These are phyloP conservation scores for Polydrusus cervinus DNA, from an alignment of 2,888 invertebrate species.

Conservation along the genomic window DNA sequence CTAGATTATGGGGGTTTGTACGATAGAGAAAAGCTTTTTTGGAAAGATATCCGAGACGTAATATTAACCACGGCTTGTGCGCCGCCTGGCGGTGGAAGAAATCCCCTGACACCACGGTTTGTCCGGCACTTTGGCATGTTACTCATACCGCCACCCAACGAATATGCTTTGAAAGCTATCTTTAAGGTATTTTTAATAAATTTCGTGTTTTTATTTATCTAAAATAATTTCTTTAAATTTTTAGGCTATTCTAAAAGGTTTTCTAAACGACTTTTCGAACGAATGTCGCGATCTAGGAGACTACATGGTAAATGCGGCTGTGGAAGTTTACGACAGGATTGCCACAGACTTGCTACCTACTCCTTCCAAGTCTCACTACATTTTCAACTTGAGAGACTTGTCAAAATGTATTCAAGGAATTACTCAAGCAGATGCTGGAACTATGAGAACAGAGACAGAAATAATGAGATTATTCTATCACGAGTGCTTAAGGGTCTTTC, in stretches of 20 bases:
- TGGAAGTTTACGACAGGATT: conserved; percentile 88
- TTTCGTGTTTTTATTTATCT: not conserved
- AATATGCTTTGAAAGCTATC: conserved; percentile 84
- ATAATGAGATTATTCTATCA: conserved; percentile 91
- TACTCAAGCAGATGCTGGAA: conserved; percentile 84
- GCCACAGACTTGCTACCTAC: conserved; percentile 89
- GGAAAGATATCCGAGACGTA: conserved; percentile 91
- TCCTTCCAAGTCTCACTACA: conserved; percentile 93
- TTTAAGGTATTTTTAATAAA: conserved; percentile 75
- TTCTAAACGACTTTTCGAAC: conserved; percentile 84
- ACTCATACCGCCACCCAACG: conserved; percentile 86
- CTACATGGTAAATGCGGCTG: conserved; percentile 86
- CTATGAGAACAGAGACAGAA: conserved; percentile 79
- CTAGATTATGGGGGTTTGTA: conserved; percentile 88
- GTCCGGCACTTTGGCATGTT: conserved; percentile 92
- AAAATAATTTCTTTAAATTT: not conserved
- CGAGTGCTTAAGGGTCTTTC: conserved; percentile 93
- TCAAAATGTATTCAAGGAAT: conserved; percentile 95
- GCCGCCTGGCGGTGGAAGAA: conserved; percentile 93
- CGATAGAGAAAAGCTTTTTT: conserved; percentile 90
- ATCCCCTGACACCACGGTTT: conserved; percentile 88
- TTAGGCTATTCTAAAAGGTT: conserved; percentile 82
- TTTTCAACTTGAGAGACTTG: conserved; percentile 92
- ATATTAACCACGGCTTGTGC: conserved; percentile 89
- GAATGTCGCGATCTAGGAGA: conserved; percentile 80